Evolutionary conservation across 2,888 invertebrate genomes (phyloP).

Genomic region (Linnaemya vulpina): DNA sequence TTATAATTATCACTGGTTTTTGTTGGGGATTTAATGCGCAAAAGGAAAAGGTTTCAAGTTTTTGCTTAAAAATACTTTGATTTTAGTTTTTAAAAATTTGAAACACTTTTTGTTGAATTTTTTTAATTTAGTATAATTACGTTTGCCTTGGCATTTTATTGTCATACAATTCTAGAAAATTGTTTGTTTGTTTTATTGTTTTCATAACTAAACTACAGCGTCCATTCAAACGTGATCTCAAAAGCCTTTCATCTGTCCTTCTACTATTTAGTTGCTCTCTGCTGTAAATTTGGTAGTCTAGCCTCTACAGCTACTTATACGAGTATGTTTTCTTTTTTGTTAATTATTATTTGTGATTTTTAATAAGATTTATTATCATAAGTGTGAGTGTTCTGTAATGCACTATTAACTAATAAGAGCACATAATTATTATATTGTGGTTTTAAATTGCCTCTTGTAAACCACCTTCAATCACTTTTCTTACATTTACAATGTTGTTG

Average conservation of each 20-base stretch:
- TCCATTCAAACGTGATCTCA: background rate
- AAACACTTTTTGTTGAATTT: conserved; percentile 76
- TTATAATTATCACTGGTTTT: conserved; percentile 70
- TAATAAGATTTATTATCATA: conserved; percentile 69
- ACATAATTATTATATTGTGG: conserved; percentile 62
- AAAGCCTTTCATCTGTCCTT: background rate
- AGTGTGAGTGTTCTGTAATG: conserved; percentile 67
- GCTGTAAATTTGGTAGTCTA: conserved; percentile 20
- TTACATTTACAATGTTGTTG: conserved; percentile 34
- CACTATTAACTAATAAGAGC: conserved; percentile 70
- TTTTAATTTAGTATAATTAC: conserved; percentile 21
- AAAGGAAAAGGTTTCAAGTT: conserved; percentile 75
- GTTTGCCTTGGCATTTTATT: conserved; percentile 77
- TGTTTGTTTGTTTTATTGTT: conserved; percentile 33
- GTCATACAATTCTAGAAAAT: conserved; percentile 78
- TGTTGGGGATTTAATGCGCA: conserved; percentile 38
- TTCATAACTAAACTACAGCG: conserved; percentile 41
- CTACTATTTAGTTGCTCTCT: background rate
- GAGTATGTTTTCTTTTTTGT: background rate
- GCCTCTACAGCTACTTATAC: conserved; percentile 10
- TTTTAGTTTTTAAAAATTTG: conserved; percentile 71
- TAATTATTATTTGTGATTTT: conserved; percentile 32
- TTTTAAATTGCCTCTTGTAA: conserved; percentile 26
- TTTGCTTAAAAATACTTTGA: conserved; percentile 52
- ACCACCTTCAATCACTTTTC: conserved; percentile 61